Conservation (phyloP, 1,140 invertebrate species). For the Eciton burchellii region DNA sequence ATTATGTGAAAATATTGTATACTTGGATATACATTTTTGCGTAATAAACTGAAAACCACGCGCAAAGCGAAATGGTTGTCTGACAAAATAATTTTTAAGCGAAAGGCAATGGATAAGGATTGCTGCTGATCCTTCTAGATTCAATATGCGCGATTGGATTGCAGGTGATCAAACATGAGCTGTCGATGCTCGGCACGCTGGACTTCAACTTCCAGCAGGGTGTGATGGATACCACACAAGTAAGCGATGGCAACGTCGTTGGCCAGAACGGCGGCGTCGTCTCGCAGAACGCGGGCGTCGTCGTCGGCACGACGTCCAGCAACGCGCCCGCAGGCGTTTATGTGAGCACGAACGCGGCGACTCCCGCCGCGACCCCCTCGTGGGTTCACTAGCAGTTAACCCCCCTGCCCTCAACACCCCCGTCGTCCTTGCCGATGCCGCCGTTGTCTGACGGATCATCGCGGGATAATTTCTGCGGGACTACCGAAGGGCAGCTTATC, state of each 20-base stretch:
- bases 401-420: conserved; percentile 79
- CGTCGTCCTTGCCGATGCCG: conserved; percentile 67
- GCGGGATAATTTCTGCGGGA: conserved; percentile 74
- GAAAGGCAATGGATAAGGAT: background rate
- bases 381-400: conserved; percentile 89
- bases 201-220: conserved; percentile 94
- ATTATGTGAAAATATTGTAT: too few relatives aligned
- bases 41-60: background rate
- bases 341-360: conserved; percentile 84
- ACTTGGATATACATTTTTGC: background rate
- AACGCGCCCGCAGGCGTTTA: conserved; percentile 80
- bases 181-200: conserved; percentile 95
- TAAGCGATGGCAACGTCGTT: conserved; percentile 74
- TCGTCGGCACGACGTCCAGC: conserved; percentile 67
- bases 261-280: conserved; percentile 73
- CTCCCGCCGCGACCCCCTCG: conserved; percentile 87
- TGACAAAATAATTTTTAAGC: conserved; percentile 7
- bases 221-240: conserved; percentile 78
- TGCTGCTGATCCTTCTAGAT: background rate
- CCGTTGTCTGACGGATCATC: conserved; percentile 75
- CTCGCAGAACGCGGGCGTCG: conserved; percentile 72
- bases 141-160: conserved; percentile 39
- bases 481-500: conserved; percentile 75
- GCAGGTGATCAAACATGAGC: conserved; percentile 95
- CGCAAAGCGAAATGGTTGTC: background rate